phyloP scores from a whole-genome alignment of 2,797 vertebrate genomes.

The Anas capensis region DNA sequence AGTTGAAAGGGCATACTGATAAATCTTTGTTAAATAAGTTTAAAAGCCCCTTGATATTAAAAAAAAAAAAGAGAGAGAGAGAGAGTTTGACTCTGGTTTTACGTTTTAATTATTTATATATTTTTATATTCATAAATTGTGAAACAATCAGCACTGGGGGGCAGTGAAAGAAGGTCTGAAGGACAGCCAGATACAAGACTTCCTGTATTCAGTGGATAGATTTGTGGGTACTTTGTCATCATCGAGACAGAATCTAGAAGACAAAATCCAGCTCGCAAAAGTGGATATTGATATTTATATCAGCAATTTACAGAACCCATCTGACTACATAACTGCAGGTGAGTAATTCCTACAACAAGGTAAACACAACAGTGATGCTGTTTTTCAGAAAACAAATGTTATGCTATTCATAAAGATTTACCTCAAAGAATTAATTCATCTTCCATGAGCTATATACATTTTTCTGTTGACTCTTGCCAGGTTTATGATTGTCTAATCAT shows the following conservation, averaged over 20 bases:
- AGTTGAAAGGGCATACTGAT: background rate
- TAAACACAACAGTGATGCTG: background rate
- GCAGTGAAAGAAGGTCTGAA: slow-evolving; percentile 77
- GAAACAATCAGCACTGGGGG: slow-evolving; percentile 80
- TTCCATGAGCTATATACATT: background rate
- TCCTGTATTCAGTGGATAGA: slow-evolving; percentile 82
- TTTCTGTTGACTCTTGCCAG: background rate
- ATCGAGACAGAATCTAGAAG: slow-evolving; percentile 80
- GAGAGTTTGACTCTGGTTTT: background rate
- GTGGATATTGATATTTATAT: slow-evolving; percentile 69
- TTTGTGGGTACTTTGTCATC: slow-evolving; percentile 80
- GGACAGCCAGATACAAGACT: slow-evolving; percentile 79
- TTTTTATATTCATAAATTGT: background rate
- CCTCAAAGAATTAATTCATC: background rate
- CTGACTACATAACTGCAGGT: slow-evolving; percentile 84
- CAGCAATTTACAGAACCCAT: slow-evolving; percentile 78
- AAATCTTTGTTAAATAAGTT: background rate
- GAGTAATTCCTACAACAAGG: slow-evolving; percentile 9
- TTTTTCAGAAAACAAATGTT: background rate
- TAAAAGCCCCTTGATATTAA: background rate
- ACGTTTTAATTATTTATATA: background rate
- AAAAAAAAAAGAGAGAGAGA: background rate
- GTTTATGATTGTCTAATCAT: background rate
- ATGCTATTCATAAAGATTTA: background rate
- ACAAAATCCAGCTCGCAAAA: slow-evolving; percentile 80